A percentile compares a stretch with the other conserved stretches of the same genome.
These are phyloP conservation scores for Gnathochromis pfefferi DNA, from an alignment of 2,113 vertebrate species.

Conservation along the genomic window DNA sequence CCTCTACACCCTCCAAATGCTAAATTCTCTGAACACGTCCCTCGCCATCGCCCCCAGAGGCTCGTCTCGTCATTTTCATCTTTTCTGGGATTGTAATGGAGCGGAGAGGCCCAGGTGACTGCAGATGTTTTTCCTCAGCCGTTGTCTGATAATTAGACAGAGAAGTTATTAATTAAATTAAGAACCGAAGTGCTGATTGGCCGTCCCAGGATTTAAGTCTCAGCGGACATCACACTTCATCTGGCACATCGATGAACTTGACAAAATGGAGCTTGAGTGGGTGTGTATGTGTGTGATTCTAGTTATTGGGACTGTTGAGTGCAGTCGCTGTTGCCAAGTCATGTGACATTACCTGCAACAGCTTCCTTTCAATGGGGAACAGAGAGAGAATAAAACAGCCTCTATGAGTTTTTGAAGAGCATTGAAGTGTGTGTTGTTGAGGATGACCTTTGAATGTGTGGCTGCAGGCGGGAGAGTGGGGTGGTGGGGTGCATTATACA, in stretches of 20 bases:
- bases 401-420: background rate
- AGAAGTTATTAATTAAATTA: conserved; percentile 69
- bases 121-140: conserved; percentile 44
- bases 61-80: conserved; percentile 16
- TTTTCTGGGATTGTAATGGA: background rate
- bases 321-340: background rate
- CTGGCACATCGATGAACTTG: conserved; percentile 26
- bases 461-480: background rate
- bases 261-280: conserved; percentile 28
- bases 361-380: background rate
- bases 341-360: conserved; percentile 21
- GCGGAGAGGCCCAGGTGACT: conserved; percentile 49
- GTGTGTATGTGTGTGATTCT: background rate
- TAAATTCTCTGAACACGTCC: background rate
- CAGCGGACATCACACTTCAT: conserved; percentile 37
- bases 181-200: conserved; percentile 25
- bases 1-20: background rate
- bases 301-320: background rate
- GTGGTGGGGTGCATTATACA: background rate
- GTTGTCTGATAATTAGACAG: conserved; percentile 52
- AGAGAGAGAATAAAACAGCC: background rate
- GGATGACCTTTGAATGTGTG: conserved; percentile 35
- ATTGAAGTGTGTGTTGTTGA: conserved; percentile 8
- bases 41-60: background rate
- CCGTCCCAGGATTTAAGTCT: conserved; percentile 12